phyloP scores from a whole-genome alignment of 2,888 invertebrate species.

The Machimus rusticus region DNA sequence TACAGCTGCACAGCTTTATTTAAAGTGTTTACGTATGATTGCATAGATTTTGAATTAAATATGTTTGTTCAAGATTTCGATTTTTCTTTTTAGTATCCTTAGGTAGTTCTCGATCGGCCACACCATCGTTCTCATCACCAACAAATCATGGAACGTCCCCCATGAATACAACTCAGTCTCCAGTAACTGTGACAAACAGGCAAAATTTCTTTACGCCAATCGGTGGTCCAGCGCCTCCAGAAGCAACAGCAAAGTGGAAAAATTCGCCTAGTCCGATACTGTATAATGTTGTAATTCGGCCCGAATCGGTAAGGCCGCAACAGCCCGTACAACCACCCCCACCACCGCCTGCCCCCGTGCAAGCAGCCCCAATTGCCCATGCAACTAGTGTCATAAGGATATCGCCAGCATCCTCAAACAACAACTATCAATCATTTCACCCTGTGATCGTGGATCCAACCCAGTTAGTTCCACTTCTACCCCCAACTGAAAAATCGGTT shows the following conservation, averaged over 20 bases:
- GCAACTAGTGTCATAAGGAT: slow-evolving; percentile 85
- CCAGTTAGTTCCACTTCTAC: slow-evolving; percentile 78
- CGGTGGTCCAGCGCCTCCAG: slow-evolving; percentile 68
- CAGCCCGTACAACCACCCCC: slow-evolving; percentile 53
- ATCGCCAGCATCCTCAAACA: slow-evolving; percentile 71
- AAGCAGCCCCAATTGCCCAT: slow-evolving; percentile 63
- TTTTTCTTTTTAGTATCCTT: slow-evolving; percentile 75
- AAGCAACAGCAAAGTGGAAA: slow-evolving; percentile 57
- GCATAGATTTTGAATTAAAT: background rate
- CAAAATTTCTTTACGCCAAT: slow-evolving; percentile 94
- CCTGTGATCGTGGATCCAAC: slow-evolving; percentile 85
- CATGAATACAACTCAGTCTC: slow-evolving; percentile 70
- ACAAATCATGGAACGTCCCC: slow-evolving; percentile 75
- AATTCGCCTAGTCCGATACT: slow-evolving; percentile 60
- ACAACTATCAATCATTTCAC: slow-evolving; percentile 60
- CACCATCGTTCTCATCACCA: slow-evolving; percentile 86
- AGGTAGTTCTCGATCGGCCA: slow-evolving; percentile 91
- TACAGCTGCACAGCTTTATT: slow-evolving; percentile 59
- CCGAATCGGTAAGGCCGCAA: slow-evolving; percentile 56
- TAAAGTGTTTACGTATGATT: slow-evolving; percentile 60
- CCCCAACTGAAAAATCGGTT: slow-evolving; percentile 64
- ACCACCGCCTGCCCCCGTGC: slow-evolving; percentile 56
- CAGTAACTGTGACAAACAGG: slow-evolving; percentile 74
- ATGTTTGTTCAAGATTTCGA: background rate
- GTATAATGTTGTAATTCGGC: slow-evolving; percentile 58